Evolutionary conservation across 2,113 vertebrate genomes (phyloP), one percentile per base, ranked within the genome.

Genomic region (Dunckerocampus dactyliophorus): DNA sequence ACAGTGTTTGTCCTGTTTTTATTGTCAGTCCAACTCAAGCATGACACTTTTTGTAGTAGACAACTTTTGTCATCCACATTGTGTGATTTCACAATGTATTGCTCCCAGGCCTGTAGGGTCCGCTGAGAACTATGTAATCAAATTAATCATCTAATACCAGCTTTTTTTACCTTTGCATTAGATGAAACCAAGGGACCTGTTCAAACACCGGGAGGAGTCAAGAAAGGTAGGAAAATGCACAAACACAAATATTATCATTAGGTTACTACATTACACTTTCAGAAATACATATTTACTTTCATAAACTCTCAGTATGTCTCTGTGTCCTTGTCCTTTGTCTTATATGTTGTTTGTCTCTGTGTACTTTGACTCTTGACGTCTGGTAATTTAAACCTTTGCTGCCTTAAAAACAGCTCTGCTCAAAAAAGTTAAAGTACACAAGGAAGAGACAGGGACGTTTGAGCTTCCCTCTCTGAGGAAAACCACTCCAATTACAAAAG

Each of bases 131-230:
- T 3, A 20, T 20, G 8, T 56, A 4, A 19, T 20, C n/a, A 39
- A 39, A 20, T 48, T 43, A 14, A 19, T 55, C 8, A 1, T 24
- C 59, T 59, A 31, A 71, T 59, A 77, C 77, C 47, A 4, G 47
- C 31, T 52, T 51, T 85, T 51, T 82, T 59, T 67, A 42, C 81
- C 47, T 87, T 75, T 79, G 77, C 86, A 28, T 65, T 90, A 88
- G 92, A 90, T 79, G 84, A 82, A 78, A 81, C 84, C 77, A 92
- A 90, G 51, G 89, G 82, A 67, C 94, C 95, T 0, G 90, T 97
- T 57, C 85, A 92, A 50, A 62, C 88, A 55, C 96, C 96, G 8
- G 94, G 93, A 71, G 90, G 93, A 70, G 94, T 92, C 68, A 95
- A 87, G 75, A 91, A 97, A 96, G 90, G 90, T 87, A 89, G 56